A percentile compares a stretch with the other conserved stretches of the same genome.
Conservation (phyloP, 2,113 vertebrate species). For the Burhinus bistriatus region DNA sequence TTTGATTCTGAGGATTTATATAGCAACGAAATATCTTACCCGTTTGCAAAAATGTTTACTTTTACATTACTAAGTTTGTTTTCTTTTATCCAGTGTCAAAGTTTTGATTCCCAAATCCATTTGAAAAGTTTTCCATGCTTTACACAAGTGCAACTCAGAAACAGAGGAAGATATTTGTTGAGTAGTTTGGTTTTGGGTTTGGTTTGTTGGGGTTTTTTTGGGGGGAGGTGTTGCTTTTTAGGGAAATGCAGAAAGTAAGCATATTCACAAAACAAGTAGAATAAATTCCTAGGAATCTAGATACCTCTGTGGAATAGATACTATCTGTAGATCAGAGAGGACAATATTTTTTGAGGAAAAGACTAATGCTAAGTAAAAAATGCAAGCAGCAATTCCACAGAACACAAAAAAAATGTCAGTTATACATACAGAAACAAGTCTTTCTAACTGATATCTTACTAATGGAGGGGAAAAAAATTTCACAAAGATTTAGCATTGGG, state of each 20-base stretch:
- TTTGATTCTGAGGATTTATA: not conserved
- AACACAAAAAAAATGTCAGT: not conserved
- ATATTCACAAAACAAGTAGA: not conserved
- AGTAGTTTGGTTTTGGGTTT: not conserved
- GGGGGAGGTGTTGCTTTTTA: not conserved
- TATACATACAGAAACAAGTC: not conserved
- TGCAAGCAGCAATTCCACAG: not conserved
- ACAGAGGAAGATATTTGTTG: not conserved
- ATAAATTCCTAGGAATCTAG: not conserved
- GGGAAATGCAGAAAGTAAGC: not conserved
- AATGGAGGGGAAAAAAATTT: not conserved
- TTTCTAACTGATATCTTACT: not conserved
- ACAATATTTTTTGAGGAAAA: not conserved
- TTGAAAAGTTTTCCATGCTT: no score
- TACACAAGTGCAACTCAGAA: not conserved
- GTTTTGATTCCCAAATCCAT: not conserved
- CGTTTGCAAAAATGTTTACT: not conserved
- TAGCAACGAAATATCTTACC: not conserved
- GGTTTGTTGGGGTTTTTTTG: accelerated
- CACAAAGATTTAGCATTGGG: not conserved
- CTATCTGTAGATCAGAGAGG: not conserved
- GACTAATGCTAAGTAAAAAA: not conserved
- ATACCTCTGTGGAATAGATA: not conserved
- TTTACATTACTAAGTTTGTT: not conserved
- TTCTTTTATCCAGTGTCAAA: not conserved